Base-by-base conservation (phyloP, 1,140 invertebrate genomes). In the Heterodera schachtii region DNA sequence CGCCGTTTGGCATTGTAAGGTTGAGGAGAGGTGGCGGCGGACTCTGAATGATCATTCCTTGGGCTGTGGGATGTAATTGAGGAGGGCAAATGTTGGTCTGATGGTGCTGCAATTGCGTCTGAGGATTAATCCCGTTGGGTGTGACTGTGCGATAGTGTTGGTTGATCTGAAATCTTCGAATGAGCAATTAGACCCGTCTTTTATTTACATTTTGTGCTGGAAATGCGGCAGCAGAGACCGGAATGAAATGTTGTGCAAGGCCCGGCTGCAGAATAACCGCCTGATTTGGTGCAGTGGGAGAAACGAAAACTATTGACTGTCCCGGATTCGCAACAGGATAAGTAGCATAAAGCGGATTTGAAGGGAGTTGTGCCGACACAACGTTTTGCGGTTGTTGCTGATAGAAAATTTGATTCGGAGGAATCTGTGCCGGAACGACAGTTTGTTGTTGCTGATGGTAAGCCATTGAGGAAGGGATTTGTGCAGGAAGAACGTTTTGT, bases 381-480 rank as follows among this genome's bases (percentile, higher is more conserved):
- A 52, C 52, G 67, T 21, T n/a, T 9, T 46, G 67, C 60, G 47
- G 60, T 43, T 78, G 66, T 66, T 77, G 66, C 6, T 44, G 66
- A 13, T 66, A 71, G 69, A 43, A 71, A 3, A 71, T n/a, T 11
- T 16, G 69, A 6, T 71, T 71, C 11, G 49, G 11, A 52, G 49
- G 49, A 52, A 52, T 11, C 2, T 6, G 49, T 52, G 6, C 49
- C 6, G 49, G 49, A 52, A 52, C 6, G 2, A 52, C 49, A 52
- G 49, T 52, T 52, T 52, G 49, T 64, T 11, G 57, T 16, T 64
- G 57, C 57, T 64, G 57, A 64, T 19, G 57, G 5, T 64, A 19
- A 3, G 31, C 43, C 60, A 16, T 9, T n/a, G 41, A 9, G 7
- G 57, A 8, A 46, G 60, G 21, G 9, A 70, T 13, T 7, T 78